Base-by-base conservation (phyloP, 2,797 vertebrate species). In the Amphiprion clarkii region DNA sequence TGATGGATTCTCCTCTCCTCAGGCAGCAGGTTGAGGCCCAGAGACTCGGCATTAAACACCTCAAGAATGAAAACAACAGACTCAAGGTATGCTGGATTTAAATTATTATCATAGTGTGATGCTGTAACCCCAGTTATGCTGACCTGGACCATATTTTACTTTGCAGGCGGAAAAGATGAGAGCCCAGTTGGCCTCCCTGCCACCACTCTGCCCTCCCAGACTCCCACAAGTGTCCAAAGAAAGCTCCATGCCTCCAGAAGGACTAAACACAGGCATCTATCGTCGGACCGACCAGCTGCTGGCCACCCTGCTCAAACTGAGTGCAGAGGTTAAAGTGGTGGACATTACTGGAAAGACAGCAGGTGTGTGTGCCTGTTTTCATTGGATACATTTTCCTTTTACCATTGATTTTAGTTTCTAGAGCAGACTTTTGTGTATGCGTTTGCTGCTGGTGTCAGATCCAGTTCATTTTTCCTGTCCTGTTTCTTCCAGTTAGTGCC, bases 1-100 rank as follows among this genome's bases (percentile, higher is more conserved):
- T 98, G 70, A 96, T 97, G 83, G 97, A 98, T 81, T 98, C 97
- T 0, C 97, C 97, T 0, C 95, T 98, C 10, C 96, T 98, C 14
- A 93, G 96, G 2, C 96, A 97, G 92, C 97, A 98, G 87, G 96
- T 98, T 2, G 96, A 97, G 0, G 95, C 95, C 8, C 94, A 98
- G 87, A 94, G 97, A 78, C 84, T 97, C 16, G 94, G 96, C 76
- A 90, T 98, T 48, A 97, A 96, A 54, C 95, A 95, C 85, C 96
- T 98, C 25, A 97, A 97, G 92, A 96, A 96, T 0, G 96, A 98
- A 86, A 98, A 97, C 86, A 96, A 95, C 92, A 76, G 94, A 53
- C 95, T 98, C 10, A 97, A 96, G 96, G 97, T 93, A 69, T 31
- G 25, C 8, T 13, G 11, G 2, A 58, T 23, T 25, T n/a, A 5